phyloP scores from a whole-genome alignment of 1,140 invertebrate genomes.

The Drosophila mayri region DNA sequence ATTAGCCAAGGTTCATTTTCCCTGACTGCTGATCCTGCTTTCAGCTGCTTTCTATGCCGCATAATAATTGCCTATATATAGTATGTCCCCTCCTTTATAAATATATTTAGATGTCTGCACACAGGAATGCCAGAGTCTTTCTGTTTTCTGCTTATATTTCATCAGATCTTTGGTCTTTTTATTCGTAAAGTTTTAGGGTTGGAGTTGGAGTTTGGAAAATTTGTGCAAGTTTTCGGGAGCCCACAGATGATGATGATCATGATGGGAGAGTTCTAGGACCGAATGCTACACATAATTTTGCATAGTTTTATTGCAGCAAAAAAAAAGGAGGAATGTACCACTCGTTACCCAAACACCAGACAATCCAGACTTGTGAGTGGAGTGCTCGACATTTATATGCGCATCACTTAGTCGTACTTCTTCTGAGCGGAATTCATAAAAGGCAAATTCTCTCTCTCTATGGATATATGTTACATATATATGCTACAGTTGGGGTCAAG shows the following conservation, averaged over 20 bases:
- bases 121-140: constrained; percentile 9
- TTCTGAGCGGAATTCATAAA: constrained; percentile 75
- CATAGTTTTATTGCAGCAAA: constrained; percentile 73
- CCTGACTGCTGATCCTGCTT: constrained; percentile 9
- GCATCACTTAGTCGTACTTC: constrained; percentile 68
- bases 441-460: constrained; percentile 43
- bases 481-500: neutral
- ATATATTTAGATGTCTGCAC: constrained; percentile 16
- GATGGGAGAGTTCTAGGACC: constrained; percentile 51
- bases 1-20: constrained; percentile 58
- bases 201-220: constrained; percentile 11
- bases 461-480: neutral
- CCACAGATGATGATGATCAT: constrained; percentile 6
- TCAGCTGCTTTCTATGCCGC: constrained; percentile 67
- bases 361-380: constrained; percentile 32
- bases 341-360: constrained; percentile 51
- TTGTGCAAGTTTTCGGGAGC: constrained; percentile 29
- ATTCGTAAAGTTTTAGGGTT: constrained; percentile 7
- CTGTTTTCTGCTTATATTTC: constrained; percentile 33
- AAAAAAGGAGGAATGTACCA: constrained; percentile 49
- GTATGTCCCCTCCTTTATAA: constrained; percentile 7
- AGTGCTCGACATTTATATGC: constrained; percentile 82
- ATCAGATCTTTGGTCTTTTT: constrained; percentile 35
- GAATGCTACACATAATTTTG: constrained; percentile 80
- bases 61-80: constrained; percentile 77